These are phyloP conservation scores for Chloroceryle inda DNA, from an alignment of 2,797 vertebrate genomes.

Conservation along the genomic window DNA sequence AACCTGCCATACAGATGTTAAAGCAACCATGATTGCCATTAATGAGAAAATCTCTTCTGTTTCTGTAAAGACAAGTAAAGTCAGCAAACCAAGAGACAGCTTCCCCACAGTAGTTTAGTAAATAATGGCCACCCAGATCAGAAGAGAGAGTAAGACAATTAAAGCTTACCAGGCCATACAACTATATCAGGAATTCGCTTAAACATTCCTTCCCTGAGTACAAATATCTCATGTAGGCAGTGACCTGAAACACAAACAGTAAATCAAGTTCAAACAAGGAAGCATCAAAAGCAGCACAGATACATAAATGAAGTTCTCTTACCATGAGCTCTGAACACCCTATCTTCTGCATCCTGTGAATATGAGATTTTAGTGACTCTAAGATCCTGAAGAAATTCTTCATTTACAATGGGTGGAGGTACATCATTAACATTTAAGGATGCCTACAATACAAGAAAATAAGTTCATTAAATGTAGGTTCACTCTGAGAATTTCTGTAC, in stretches of 20 bases:
- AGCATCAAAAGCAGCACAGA: not conserved
- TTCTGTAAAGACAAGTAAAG: not conserved
- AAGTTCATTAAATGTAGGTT: not conserved
- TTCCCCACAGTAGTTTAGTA: not conserved
- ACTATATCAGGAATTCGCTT: constrained; percentile 95
- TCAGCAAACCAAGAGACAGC: not conserved
- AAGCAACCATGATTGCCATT: not conserved
- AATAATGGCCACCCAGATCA: not conserved
- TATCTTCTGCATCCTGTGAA: constrained; percentile 93
- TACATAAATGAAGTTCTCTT: constrained; percentile 60
- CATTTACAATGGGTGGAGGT: constrained; percentile 88
- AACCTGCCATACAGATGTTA: not conserved
- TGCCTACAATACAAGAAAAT: constrained; percentile 81
- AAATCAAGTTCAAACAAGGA: constrained; percentile 37
- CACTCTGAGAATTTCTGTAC: not conserved
- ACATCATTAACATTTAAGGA: constrained; percentile 87
- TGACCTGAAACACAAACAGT: constrained; percentile 87
- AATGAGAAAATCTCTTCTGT: not conserved
- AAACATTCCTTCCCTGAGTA: constrained; percentile 95
- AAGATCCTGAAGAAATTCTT: constrained; percentile 92
- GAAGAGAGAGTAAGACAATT: not conserved
- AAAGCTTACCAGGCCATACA: constrained; percentile 95
- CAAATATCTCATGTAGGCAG: constrained; percentile 97
- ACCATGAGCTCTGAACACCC: constrained; percentile 95
- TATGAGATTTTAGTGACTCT: constrained; percentile 89